Percentiles rank a stretch among this genome's conserved stretches.
These are phyloP conservation scores for Lysiphlebus fabarum DNA, from an alignment of 1,140 invertebrate genomes.

Conservation along the genomic window DNA sequence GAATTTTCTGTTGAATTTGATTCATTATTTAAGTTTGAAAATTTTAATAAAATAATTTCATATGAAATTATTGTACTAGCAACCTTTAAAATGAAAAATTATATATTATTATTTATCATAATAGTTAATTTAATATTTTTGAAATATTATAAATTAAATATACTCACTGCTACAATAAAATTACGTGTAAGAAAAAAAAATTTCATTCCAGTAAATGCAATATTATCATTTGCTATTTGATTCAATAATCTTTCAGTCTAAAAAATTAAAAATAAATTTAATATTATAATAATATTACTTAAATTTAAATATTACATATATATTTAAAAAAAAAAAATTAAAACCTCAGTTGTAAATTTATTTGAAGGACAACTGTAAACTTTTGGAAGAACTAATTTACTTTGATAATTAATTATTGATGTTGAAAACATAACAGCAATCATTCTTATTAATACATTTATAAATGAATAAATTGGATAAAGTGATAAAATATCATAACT, in stretches of 20 bases:
- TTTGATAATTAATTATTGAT: conserved; percentile 63
- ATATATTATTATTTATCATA: neutral
- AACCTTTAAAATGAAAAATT: conserved; percentile 37
- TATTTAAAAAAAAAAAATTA: conserved; percentile 11
- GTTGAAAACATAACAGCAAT: conserved; percentile 58
- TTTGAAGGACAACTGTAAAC: conserved; percentile 59
- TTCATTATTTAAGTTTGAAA: conserved; percentile 42
- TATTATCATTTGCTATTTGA: conserved; percentile 59
- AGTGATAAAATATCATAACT: conserved; percentile 28
- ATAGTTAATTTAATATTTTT: too few relatives aligned
- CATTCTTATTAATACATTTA: conserved; percentile 59
- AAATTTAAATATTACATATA: conserved; percentile 7
- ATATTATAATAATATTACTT: too few relatives aligned
- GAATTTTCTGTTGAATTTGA: conserved; percentile 9
- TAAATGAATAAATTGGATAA: conserved; percentile 61
- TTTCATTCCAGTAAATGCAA: conserved; percentile 61
- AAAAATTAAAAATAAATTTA: conserved; percentile 8
- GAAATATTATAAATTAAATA: neutral
- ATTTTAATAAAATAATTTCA: conserved; percentile 54
- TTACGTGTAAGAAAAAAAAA: conserved; percentile 65
- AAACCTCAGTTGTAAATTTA: conserved; percentile 60
- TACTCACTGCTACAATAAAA: conserved; percentile 62
- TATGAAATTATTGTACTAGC: conserved; percentile 55
- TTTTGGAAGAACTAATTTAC: conserved; percentile 55
- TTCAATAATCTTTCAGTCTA: conserved; percentile 62